These are phyloP conservation scores for Microcebus ravelobensis DNA, from an alignment of 2,113 vertebrate genomes.

Conservation along the genomic window DNA sequence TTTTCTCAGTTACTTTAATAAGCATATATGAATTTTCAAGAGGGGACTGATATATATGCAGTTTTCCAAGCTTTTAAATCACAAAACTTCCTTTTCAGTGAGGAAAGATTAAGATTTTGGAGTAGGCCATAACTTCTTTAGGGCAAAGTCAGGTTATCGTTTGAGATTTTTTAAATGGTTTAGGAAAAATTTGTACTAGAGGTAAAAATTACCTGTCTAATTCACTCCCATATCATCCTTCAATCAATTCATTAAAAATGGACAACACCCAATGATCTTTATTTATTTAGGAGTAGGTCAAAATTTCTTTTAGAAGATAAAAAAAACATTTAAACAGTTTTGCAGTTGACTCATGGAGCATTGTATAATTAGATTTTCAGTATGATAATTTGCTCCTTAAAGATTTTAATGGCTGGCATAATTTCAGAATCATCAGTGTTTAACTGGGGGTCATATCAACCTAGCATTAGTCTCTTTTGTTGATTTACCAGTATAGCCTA, in stretches of 20 bases:
- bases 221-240: not conserved
- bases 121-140: not conserved
- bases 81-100: not conserved
- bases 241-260: not conserved
- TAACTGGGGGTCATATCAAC: not conserved
- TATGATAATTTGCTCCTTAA: slow-evolving; percentile 22
- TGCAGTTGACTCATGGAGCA: not conserved
- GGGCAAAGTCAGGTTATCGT: not conserved
- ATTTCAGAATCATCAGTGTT: slow-evolving; percentile 28
- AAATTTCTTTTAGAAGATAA: not conserved
- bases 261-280: not conserved
- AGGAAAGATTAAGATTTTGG: slow-evolving; percentile 43
- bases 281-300: not conserved
- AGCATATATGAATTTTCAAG: not conserved
- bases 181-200: not conserved
- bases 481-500: not conserved
- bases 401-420: not conserved
- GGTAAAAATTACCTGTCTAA: not conserved
- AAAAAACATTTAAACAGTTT: slow-evolving; percentile 7
- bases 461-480: not conserved
- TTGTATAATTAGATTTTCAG: not conserved
- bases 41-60: not conserved
- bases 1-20: slow-evolving; percentile 32
- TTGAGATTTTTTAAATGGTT: slow-evolving; percentile 1
- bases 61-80: not conserved